Evolutionary conservation across 2,888 invertebrate species (phyloP).

Genomic region (Portevinia maculata): DNA sequence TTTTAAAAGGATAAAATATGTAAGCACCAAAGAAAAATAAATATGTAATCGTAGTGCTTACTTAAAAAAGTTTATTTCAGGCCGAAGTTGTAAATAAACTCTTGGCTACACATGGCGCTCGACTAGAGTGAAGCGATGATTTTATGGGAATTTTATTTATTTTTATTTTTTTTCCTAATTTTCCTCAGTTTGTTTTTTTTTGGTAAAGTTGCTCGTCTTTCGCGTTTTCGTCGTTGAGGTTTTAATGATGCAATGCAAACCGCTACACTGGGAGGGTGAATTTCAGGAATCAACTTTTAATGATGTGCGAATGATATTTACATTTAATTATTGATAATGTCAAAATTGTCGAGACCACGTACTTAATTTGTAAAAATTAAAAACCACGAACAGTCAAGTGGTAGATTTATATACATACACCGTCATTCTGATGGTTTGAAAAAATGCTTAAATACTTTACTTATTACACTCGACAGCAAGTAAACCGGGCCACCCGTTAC

Average conservation of each 20-base stretch:
- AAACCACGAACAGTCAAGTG: too few relatives aligned
- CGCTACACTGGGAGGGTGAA: conserved; percentile 11
- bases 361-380: too few relatives aligned
- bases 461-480: too few relatives aligned
- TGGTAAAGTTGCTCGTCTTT: conserved; percentile 55
- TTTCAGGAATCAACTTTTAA: conserved; percentile 66
- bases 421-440: too few relatives aligned
- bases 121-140: conserved; percentile 63
- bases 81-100: conserved; percentile 71
- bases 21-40: conserved; percentile 32
- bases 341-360: too few relatives aligned
- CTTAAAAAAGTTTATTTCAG: conserved; percentile 70
- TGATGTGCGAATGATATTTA: conserved; percentile 60
- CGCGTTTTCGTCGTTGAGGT: conserved; percentile 41
- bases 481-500: too few relatives aligned
- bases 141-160: too few relatives aligned
- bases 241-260: conserved; percentile 71
- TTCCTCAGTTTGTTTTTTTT: conserved; percentile 24
- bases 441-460: too few relatives aligned
- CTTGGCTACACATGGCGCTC: conserved; percentile 67
- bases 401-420: too few relatives aligned
- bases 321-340: conserved; percentile 57
- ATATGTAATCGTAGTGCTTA: conserved; percentile 24
- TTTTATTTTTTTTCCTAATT: conserved; percentile 2
- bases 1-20: conserved; percentile 44